Evolutionary conservation across 2,113 vertebrate genomes (phyloP), one percentile per base, ranked within the genome.

Genomic region (Echinops telfairi): DNA sequence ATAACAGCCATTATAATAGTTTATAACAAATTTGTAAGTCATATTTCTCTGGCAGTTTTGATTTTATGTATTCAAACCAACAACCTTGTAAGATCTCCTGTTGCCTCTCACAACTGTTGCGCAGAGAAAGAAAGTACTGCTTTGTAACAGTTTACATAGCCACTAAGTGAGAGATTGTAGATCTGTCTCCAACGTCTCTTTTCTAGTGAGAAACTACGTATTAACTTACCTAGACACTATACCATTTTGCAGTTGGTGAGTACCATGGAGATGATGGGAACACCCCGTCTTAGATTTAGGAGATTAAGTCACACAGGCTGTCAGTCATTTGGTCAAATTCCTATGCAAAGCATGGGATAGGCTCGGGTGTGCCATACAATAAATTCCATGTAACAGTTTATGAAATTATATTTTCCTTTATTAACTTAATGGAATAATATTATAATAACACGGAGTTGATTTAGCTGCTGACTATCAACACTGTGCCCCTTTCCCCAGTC

Each of bases 361-460:
- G 73, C 31, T 83, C 73, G 0, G n/a, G n/a, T 43, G 11, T 0
- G 25, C 38, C 19, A 68, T 25, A 27, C 12, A 25, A n/a, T 20
- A 53, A 68, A 68, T 53, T 83, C 75, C 70, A 33, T 23, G 8
- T 70, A 79, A 36, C 78, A 15, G 25, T 73, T 71, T 57, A 29
- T 84, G 31, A 7, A 92, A 76, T 89, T 68, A 27, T 9, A 78
- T 7, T 36, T 90, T 57, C 29, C 14, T 77, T 90, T 90, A 77
- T 64, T 68, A 68, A 82, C 33, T 90, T 88, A 83, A 60, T 83
- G 38, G 11, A 29, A 75, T 64, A 27, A 62, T 33, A 81, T 20
- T 1, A 64, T 11, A 76, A 57, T 33, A 81, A 20, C 2, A 57
- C 7, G 76, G 84, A 75, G 11, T 70, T 93, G 43, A 58, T 43